Percentiles rank a stretch among this genome's conserved stretches.
Evolutionary conservation across 2,888 invertebrate species (phyloP).

Genomic region (Morpho deidamia): DNA sequence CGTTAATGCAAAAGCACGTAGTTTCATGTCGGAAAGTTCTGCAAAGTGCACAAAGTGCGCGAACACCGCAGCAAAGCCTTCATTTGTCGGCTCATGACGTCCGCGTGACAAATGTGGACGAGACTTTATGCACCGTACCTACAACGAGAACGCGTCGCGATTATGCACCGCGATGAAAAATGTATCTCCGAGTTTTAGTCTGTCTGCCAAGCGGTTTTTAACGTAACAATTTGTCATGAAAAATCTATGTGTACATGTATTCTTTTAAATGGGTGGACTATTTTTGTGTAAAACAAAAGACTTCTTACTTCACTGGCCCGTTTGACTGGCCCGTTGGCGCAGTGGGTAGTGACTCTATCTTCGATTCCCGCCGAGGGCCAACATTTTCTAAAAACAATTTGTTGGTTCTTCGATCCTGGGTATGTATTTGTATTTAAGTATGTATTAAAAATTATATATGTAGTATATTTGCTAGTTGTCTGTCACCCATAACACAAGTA

Average conservation of each 20-base stretch:
- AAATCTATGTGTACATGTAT: slow-evolving; percentile 22
- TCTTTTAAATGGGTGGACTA: slow-evolving; percentile 12
- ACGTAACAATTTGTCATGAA: slow-evolving; percentile 31
- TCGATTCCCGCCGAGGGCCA: no score
- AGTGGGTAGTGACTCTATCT: no score
- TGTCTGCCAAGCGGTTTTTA: slow-evolving; percentile 33
- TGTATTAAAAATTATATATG: no score
- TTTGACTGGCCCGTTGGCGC: no score
- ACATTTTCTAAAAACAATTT: no score
- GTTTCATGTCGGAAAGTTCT: slow-evolving; percentile 71
- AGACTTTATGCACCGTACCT: slow-evolving; percentile 54
- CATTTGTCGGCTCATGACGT: slow-evolving; percentile 77
- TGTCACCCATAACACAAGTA: no score
- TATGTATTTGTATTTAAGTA: no score
- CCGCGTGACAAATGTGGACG: slow-evolving; percentile 76
- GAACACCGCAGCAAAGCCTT: slow-evolving; percentile 72
- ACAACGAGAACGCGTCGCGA: slow-evolving; percentile 47
- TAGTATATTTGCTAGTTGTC: no score
- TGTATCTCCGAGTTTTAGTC: slow-evolving; percentile 44
- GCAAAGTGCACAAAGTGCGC: slow-evolving; percentile 75
- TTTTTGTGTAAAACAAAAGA: not conserved
- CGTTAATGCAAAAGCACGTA: slow-evolving; percentile 76
- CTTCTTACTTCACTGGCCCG: no score
- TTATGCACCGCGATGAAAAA: slow-evolving; percentile 65
- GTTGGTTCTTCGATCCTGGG: no score